Conservation (phyloP, 2,113 vertebrate species). For the Seriola aureovittata region DNA sequence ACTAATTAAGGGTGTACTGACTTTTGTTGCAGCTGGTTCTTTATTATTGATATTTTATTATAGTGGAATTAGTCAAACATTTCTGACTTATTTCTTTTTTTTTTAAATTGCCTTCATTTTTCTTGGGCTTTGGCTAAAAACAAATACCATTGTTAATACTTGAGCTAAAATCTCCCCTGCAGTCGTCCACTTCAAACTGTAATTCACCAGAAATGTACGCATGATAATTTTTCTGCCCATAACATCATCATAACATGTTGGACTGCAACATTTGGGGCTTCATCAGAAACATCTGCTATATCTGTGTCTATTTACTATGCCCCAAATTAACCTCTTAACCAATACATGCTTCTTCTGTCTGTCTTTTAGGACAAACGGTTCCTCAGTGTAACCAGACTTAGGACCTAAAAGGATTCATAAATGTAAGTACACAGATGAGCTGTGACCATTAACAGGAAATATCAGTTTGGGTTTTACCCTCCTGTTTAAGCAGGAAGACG, state of each 20-base stretch:
- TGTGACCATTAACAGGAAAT: not conserved
- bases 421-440: constrained; percentile 59
- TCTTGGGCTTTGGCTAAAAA: no score
- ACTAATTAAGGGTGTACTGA: not conserved
- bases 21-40: not conserved
- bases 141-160: no score
- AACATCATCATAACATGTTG: not conserved
- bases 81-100: no score
- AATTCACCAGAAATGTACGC: not conserved
- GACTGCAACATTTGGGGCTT: not conserved
- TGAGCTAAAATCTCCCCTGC: no score
- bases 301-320: not conserved
- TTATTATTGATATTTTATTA: not conserved
- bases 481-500: not conserved
- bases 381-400: constrained; percentile 42
- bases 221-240: not conserved
- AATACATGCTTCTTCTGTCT: not conserved
- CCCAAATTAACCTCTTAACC: not conserved
- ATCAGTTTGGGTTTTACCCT: not conserved
- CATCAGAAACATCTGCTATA: not conserved
- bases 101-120: no score
- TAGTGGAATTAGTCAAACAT: no score
- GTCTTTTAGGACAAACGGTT: constrained; percentile 47
- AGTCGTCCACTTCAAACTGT: not conserved
- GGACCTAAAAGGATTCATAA: constrained; percentile 67